Evolutionary conservation across 2,113 vertebrate genomes (phyloP).

Genomic region (Pedetes capensis): DNA sequence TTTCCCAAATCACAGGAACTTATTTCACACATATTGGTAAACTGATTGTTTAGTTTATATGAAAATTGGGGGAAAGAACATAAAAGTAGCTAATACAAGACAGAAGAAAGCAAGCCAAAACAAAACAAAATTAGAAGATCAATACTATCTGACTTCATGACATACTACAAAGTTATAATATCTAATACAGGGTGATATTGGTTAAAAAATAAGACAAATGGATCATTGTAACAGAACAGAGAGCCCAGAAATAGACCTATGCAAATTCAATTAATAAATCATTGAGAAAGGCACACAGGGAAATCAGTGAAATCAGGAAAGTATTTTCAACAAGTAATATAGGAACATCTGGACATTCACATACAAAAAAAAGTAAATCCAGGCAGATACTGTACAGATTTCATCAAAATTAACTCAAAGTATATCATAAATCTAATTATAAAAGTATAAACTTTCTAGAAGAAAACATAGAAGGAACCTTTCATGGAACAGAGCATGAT

Average conservation of each 20-base stretch:
- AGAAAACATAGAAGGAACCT: background rate
- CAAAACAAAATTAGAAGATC: too few relatives aligned
- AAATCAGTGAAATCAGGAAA: background rate
- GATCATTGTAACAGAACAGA: background rate
- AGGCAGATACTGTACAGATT: background rate
- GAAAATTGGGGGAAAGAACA: background rate
- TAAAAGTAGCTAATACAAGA: too few relatives aligned
- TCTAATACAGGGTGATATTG: background rate
- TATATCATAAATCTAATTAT: background rate
- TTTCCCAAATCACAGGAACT: background rate
- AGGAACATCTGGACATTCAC: background rate
- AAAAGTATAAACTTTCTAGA: background rate
- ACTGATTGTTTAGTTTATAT: background rate
- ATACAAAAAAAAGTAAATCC: background rate
- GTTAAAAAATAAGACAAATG: background rate
- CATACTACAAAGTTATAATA: background rate
- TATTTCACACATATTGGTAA: background rate
- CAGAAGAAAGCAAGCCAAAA: too few relatives aligned
- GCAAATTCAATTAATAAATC: background rate
- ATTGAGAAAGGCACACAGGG: background rate
- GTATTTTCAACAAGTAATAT: background rate
- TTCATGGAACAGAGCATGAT: too few relatives aligned
- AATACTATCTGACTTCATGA: too few relatives aligned
- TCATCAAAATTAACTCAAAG: background rate
- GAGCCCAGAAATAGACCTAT: background rate